These are phyloP conservation scores for Acrobasis consociella DNA, from an alignment of 2,888 invertebrate genomes.

Conservation along the genomic window DNA sequence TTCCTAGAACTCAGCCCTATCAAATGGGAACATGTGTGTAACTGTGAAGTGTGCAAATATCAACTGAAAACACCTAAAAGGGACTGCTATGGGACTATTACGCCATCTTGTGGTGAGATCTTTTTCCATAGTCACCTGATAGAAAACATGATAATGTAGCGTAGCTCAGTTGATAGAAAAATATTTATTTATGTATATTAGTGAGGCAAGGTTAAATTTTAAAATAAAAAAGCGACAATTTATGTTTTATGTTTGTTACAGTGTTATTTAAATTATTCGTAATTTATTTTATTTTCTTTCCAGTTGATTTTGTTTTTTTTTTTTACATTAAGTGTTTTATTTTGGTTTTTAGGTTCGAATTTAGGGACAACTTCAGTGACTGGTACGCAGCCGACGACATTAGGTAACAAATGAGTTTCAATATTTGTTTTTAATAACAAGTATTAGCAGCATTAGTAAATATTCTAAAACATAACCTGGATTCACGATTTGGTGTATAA, in stretches of 20 bases:
- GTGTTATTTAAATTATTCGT: no score
- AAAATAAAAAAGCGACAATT: no score
- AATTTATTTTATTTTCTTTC: conserved; percentile 4
- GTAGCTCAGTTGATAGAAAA: no score
- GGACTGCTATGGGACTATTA: conserved; percentile 57
- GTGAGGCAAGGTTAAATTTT: no score
- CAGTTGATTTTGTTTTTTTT: conserved; percentile 20
- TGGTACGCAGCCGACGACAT: conserved; percentile 51
- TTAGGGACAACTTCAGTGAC: conserved; percentile 56
- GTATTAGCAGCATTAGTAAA: no score
- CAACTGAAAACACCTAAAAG: conserved; percentile 43
- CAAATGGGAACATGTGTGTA: conserved; percentile 6
- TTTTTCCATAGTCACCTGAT: not conserved
- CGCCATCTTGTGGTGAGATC: conserved; percentile 58
- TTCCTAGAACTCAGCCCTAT: conserved; percentile 40
- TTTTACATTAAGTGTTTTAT: conserved; percentile 12
- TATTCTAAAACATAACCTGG: no score
- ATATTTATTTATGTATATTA: not conserved
- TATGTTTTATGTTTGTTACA: no score
- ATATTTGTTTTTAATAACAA: conserved; percentile 9
- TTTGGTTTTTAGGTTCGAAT: conserved; percentile 51
- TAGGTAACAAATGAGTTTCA: conserved; percentile 46
- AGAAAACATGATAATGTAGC: no score
- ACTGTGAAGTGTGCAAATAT: conserved; percentile 17
- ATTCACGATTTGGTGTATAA: no score